phyloP scores from a whole-genome alignment of 2,113 vertebrate species.

The Bos javanicus region DNA sequence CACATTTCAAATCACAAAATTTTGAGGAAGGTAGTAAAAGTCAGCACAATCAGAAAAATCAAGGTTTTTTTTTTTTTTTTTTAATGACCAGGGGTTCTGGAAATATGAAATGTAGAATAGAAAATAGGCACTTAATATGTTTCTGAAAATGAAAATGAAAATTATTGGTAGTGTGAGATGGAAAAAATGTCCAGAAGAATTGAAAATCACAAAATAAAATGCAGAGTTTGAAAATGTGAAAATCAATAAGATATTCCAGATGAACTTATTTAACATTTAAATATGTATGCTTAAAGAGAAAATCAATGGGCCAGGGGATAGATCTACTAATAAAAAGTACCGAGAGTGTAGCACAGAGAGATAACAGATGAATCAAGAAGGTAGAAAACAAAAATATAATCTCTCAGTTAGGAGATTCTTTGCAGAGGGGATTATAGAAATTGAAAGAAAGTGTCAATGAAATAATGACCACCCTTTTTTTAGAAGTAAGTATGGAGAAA shows the following conservation, averaged over 20 bases:
- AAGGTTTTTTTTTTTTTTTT: background rate
- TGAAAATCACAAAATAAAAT: background rate
- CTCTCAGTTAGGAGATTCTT: background rate
- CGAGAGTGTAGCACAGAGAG: background rate
- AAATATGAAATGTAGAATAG: background rate
- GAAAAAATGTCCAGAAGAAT: background rate
- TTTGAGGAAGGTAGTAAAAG: background rate
- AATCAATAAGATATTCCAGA: background rate
- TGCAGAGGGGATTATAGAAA: background rate
- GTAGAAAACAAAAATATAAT: background rate
- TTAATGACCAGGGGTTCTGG: background rate
- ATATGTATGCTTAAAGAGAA: background rate
- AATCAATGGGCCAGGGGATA: background rate
- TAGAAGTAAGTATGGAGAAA: background rate
- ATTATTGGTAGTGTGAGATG: background rate
- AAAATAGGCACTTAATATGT: background rate
- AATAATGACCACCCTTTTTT: background rate
- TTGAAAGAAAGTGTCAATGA: background rate
- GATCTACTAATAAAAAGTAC: background rate
- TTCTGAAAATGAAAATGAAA: background rate
- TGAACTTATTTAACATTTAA: background rate
- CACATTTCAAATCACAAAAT: background rate
- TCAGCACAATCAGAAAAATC: background rate
- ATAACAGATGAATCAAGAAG: background rate
- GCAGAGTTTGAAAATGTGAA: background rate